These are phyloP conservation scores for Pithys albifrons DNA, from an alignment of 2,113 vertebrate species.

Conservation along the genomic window DNA sequence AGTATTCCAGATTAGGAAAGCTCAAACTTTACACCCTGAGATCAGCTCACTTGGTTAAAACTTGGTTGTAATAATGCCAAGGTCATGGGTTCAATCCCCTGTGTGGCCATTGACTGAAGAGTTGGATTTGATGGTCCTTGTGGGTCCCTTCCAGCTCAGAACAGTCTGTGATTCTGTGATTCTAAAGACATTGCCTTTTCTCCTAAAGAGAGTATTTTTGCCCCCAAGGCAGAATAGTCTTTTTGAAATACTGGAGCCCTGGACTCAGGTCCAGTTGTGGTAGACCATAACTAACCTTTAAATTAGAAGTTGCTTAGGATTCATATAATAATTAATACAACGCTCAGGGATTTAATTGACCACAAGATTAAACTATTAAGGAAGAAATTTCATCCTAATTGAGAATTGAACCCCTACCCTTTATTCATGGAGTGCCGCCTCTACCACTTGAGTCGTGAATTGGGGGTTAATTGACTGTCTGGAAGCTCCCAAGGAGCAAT, in stretches of 20 bases:
- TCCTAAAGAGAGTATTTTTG: background rate
- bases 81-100: too few relatives aligned
- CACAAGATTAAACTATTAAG: conserved; percentile 48
- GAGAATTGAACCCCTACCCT: conserved; percentile 54
- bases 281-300: conserved; percentile 10
- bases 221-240: background rate
- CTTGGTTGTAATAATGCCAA: too few relatives aligned
- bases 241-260: background rate
- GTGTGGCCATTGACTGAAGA: too few relatives aligned
- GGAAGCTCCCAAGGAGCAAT: conserved; percentile 55
- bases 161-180: too few relatives aligned
- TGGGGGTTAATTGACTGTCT: conserved; percentile 61
- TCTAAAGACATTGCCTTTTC: background rate
- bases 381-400: conserved; percentile 44
- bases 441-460: conserved; percentile 50
- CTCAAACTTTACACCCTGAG: too few relatives aligned
- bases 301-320: conserved; percentile 22
- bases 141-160: too few relatives aligned
- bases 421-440: conserved; percentile 42
- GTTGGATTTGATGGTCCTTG: too few relatives aligned
- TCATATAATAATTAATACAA: conserved; percentile 55
- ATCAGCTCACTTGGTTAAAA: too few relatives aligned
- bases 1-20: background rate
- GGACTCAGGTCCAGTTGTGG: background rate
- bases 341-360: conserved; percentile 39